Percentiles rank a stretch among this genome's conserved stretches.
These are phyloP conservation scores for Pangasius macronema DNA, from an alignment of 2,797 vertebrate species.

Conservation along the genomic window DNA sequence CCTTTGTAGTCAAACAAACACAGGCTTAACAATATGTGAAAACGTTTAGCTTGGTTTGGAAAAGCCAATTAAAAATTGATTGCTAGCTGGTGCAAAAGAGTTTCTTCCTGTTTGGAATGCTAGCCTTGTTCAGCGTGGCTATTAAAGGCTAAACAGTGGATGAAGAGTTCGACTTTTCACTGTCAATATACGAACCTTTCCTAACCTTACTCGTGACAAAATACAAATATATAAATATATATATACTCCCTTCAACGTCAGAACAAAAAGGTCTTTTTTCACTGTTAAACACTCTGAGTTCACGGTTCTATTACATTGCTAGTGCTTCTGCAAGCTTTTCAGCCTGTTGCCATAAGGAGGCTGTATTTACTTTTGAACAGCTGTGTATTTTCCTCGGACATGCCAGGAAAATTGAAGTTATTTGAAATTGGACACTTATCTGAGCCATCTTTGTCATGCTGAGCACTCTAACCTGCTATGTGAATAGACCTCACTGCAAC, in stretches of 20 bases:
- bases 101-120: conserved; percentile 41
- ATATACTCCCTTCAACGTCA: not conserved
- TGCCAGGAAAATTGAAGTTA: conserved; percentile 38
- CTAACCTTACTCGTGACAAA: too few relatives aligned
- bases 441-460: conserved; percentile 31
- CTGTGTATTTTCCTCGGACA: conserved; percentile 73
- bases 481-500: conserved; percentile 34
- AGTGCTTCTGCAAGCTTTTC: conserved; percentile 55
- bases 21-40: not conserved
- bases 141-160: conserved; percentile 56
- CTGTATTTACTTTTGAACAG: conserved; percentile 78
- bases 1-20: not conserved
- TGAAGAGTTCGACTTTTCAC: too few relatives aligned
- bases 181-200: too few relatives aligned
- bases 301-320: not conserved
- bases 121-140: conserved; percentile 38
- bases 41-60: conserved; percentile 57
- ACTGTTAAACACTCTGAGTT: not conserved
- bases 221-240: too few relatives aligned
- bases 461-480: conserved; percentile 34
- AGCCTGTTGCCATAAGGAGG: conserved; percentile 68
- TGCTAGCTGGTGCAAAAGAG: conserved; percentile 42
- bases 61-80: conserved; percentile 62
- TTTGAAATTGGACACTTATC: conserved; percentile 43
- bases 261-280: not conserved